Base-by-base conservation (phyloP, 2,888 invertebrate genomes). In the Leucoma salicis region DNA sequence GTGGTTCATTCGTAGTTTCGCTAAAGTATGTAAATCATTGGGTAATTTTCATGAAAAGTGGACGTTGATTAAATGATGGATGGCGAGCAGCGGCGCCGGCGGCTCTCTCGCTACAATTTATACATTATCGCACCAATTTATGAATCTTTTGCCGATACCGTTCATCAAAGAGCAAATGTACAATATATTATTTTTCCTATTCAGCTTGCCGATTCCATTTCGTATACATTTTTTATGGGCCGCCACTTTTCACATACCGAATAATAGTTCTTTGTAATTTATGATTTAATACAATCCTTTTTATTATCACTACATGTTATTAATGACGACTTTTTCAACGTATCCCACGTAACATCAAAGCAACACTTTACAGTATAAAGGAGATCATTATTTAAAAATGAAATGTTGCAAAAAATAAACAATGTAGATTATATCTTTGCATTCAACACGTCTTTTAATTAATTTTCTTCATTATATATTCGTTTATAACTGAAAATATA, bases 341-440 rank as follows among this genome's bases (percentile, higher is more conserved):
- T n/a, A n/a, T n/a, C 55, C 39, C 57, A 66, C 72, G 78, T 70
- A 73, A 72, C 72, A 71, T 79, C 77, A 80, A 80, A 80, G 77
- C 44, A 39, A 37, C n/a, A 32, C 35, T 52, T 16, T 42, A 46
- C 42, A 46, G 38, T 47, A 37, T 45, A 42, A 41, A 41, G 39
- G n/a, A 25, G 39, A 32, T 58, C 32, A 43, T 45, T n/a, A 32
- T 53, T 35, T 39, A 38, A 49, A 42, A 39, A 35, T 53, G 13
- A 52, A 48, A 53, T 49, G 39, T 53, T 27, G 45, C 46, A 38
- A 35, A 40, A 45, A 42, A 11, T 12, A 29, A 13, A 29, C 14
- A 7, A 13, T 5, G 3, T 12, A 2, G 12, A 42, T 29, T 50
- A 47, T 49, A 46, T 24, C 14, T 50, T 47, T 49, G 40, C 47